Base-by-base conservation (phyloP, 35 echinoderm and acorn worm genomes). In the Ophioderma brevispina region DNA sequence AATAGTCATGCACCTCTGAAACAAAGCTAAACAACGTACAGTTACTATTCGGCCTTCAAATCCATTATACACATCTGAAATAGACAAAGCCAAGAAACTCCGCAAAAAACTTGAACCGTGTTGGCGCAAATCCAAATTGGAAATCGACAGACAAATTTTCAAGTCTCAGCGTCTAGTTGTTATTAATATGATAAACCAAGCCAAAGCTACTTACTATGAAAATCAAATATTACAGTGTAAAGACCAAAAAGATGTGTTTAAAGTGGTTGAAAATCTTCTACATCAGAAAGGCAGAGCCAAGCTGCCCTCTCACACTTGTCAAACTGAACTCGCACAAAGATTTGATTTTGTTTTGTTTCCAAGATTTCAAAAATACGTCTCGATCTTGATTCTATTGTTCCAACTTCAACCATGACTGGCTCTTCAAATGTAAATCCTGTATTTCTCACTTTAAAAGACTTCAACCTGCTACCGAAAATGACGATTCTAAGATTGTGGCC, bases 221-320 rank as follows among this genome's bases (percentile, higher is more conserved):
- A 40, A 80, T 28, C 10, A 80, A 36, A 36, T 80, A 36, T 28
- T 40, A 19, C 38, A 40, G 15, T 80, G 78, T 80, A 40, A 80
- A 25, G 38, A 38, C 15, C 78, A 80, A 80, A 36, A 40, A 36
- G 78, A 80, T 36, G 38, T 80, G 5, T 80, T 36, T 36, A 80
- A 40, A 40, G 38, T 80, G 35, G 78, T 80, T 36, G 33, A 80
- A 28, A 38, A 17, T 80, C 38, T 80, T 38, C 38, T 80, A 0
- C 78, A 37, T 80, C 35, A 80, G 35, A 80, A 80, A 80, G 28
- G 78, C 38, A 40, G 37, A 19, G 38, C 78, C 78, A 80, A 80
- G 78, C 78, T 36, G 38, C 78, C 78, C 21, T 38, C 36, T 80
- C 78, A 80, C 30, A 36, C 35, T 10, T 40, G 38, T 80, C 36